Conservation (phyloP, 2,797 vertebrate genomes). For the Clarias laeviceps region DNA sequence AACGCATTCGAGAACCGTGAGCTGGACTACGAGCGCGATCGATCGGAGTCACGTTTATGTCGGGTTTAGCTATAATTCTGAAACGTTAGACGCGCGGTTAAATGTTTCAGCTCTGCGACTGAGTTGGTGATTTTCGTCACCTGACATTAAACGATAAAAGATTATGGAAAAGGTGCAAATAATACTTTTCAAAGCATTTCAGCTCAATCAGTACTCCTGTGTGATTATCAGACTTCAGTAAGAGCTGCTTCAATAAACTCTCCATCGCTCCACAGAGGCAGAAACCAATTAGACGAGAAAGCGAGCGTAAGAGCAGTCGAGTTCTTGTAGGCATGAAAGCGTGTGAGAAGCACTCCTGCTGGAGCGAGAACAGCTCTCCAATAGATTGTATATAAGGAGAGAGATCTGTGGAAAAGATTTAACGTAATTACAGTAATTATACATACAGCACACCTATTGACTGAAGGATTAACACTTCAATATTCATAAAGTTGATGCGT, state of each 20-base stretch:
- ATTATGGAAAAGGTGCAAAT: neutral
- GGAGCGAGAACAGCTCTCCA: too few relatives aligned
- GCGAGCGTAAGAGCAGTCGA: neutral
- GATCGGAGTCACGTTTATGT: neutral
- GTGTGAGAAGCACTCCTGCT: neutral
- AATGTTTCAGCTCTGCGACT: neutral
- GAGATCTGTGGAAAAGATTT: neutral
- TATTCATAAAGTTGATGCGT: neutral
- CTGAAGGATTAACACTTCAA: neutral
- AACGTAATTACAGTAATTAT: neutral
- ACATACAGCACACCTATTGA: neutral
- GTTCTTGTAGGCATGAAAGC: neutral
- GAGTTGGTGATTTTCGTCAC: too few relatives aligned
- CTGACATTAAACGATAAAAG: neutral
- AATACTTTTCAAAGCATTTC: neutral
- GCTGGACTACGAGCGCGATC: too few relatives aligned
- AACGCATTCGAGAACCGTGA: too few relatives aligned
- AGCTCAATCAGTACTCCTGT: neutral
- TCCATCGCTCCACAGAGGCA: neutral
- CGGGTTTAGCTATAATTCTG: neutral
- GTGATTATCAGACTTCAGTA: neutral
- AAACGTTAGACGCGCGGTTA: neutral
- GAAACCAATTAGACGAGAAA: conserved; percentile 5
- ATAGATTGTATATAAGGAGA: too few relatives aligned
- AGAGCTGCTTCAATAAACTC: conserved; percentile 15